Base-by-base conservation (phyloP, 2,888 invertebrate genomes). In the Gasteruption jaculator region DNA sequence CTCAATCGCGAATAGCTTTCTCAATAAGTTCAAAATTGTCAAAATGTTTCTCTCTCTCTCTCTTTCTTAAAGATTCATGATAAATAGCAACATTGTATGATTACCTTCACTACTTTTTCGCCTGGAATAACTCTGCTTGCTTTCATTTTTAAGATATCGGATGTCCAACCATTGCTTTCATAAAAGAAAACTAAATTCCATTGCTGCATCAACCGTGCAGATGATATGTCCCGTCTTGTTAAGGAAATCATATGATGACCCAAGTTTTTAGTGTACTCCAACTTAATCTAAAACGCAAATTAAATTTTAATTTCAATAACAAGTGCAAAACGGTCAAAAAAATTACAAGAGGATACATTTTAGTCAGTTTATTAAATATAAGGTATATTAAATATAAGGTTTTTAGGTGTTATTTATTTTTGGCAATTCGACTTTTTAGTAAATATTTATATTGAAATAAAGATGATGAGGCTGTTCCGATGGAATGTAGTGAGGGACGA, bases 151-250 rank as follows among this genome's bases (percentile, higher is more conserved):
- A 69, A 30, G 1, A 43, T 50, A 39, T 66, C 62, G 2, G 61
- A 59, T n/a, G 62, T 40, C 65, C 60, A 65, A 32, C 51, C 60
- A 3, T 58, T 59, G 3, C 49, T 49, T 38, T 68, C 63, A 26
- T 68, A 63, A 26, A 61, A 29, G 5, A 54, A 40, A 20, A 61
- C 64, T 25, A 70, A 34, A 39, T 58, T 65, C 69, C 69, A 70
- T 34, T 66, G 65, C 33, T 67, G 61, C 25, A 68, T 43, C 22
- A 65, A 33, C 30, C 59, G 38, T 14, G 12, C 12, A 2, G 48
- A 45, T 20, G 58, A 54, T n/a, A 60, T 45, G 40, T 63, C 53
- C 15, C 46, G 55, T 20, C 63, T 61, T 6, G 58, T 64, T 24
- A 70, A 43, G 11, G 61, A 57, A 14, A 69, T 22, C 45, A 62